Evolutionary conservation across 2,888 invertebrate species (phyloP).

Genomic region (Empis livida): DNA sequence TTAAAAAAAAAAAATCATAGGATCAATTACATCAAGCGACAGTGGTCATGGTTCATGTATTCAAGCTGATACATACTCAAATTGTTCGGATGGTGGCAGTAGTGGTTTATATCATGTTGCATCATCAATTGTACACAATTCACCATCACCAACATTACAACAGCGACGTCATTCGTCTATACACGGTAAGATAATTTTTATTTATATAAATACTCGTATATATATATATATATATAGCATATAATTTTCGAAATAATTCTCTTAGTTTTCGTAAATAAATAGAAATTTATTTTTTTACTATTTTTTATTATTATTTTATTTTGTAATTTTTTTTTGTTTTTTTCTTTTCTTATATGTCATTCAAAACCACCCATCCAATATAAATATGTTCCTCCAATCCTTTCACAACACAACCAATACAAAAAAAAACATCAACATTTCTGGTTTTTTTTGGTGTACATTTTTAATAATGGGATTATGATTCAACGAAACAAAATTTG

Average conservation of each 20-base stretch:
- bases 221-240: too few relatives aligned
- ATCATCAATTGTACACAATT: constrained; percentile 22
- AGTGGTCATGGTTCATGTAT: constrained; percentile 74
- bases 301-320: constrained; percentile 1
- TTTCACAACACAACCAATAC: too few relatives aligned
- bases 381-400: too few relatives aligned
- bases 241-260: too few relatives aligned
- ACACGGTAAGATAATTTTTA: constrained; percentile 36
- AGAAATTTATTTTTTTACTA: neutral
- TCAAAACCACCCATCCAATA: too few relatives aligned
- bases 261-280: too few relatives aligned
- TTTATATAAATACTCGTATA: neutral
- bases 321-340: neutral
- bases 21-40: constrained; percentile 85
- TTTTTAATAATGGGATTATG: too few relatives aligned
- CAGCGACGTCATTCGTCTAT: constrained; percentile 41
- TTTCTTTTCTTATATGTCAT: too few relatives aligned
- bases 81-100: constrained; percentile 17
- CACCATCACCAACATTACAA: constrained; percentile 34
- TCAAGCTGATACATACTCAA: constrained; percentile 34
- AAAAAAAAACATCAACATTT: too few relatives aligned
- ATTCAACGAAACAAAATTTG: too few relatives aligned
- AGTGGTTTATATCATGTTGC: constrained; percentile 20
- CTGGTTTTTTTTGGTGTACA: too few relatives aligned
- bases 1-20: constrained; percentile 29